Conservation (phyloP, 1,140 invertebrate species). For the Reticulitermes speratus region DNA sequence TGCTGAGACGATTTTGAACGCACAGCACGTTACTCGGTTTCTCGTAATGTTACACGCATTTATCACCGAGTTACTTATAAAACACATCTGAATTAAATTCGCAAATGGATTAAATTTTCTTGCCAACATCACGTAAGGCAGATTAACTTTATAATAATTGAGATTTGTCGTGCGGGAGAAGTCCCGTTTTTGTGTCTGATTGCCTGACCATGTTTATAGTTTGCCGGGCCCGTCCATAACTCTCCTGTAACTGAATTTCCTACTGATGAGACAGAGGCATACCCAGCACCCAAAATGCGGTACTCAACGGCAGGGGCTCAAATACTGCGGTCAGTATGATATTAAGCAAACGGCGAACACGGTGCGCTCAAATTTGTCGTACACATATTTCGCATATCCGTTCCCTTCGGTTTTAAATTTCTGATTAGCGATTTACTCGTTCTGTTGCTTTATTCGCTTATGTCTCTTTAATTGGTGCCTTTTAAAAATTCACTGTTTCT, state of each 20-base stretch:
- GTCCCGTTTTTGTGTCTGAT: conserved; percentile 3
- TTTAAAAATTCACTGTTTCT: too few species aligned
- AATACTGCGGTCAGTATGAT: background rate
- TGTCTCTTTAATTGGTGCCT: too few species aligned
- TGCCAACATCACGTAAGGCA: background rate
- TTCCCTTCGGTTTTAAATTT: too few species aligned
- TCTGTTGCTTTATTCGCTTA: too few species aligned
- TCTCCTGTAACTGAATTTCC: background rate
- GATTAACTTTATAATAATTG: conserved; percentile 20
- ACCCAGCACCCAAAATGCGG: background rate
- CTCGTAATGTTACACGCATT: too few species aligned
- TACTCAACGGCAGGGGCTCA: background rate
- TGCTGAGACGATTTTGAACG: too few species aligned
- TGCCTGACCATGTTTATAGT: background rate
- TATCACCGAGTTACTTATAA: background rate
- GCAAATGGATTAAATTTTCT: conserved; percentile 14
- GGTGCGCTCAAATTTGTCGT: too few species aligned
- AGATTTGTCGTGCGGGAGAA: background rate
- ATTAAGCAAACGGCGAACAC: too few species aligned
- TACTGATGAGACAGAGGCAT: background rate
- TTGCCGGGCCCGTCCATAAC: background rate
- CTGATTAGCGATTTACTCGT: too few species aligned
- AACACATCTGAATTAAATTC: background rate
- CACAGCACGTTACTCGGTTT: too few species aligned
- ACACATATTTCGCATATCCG: too few species aligned